A percentile compares a stretch with the other conserved stretches of the same genome.
Evolutionary conservation across 2,797 vertebrate genomes (phyloP).

Genomic region (Basileuterus tristriatus): DNA sequence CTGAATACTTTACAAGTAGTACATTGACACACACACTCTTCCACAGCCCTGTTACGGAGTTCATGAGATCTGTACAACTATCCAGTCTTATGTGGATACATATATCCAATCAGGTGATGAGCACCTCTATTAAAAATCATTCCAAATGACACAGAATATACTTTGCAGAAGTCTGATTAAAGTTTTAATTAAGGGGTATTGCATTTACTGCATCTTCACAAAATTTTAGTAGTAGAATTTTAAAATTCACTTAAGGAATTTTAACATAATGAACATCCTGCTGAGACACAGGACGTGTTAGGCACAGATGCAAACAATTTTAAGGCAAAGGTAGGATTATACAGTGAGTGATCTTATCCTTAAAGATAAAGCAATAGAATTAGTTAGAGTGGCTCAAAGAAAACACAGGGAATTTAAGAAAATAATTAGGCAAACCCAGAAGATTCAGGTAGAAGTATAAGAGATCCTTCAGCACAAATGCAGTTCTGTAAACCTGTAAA

Average conservation of each 20-base stretch:
- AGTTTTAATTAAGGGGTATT: background rate
- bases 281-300: background rate
- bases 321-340: background rate
- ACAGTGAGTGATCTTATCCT: background rate
- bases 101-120: background rate
- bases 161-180: background rate
- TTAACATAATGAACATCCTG: background rate
- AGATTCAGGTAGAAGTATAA: background rate
- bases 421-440: background rate
- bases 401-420: background rate
- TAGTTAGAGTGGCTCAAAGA: background rate
- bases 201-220: background rate
- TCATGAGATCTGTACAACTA: background rate
- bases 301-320: background rate
- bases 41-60: background rate
- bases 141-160: background rate
- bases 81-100: background rate
- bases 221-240: background rate
- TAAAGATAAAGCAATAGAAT: background rate
- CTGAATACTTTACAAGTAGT: background rate
- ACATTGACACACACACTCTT: background rate
- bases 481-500: background rate
- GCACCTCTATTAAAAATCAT: background rate
- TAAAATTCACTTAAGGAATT: background rate
- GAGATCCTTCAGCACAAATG: background rate